phyloP scores from a whole-genome alignment of 2,888 invertebrate genomes.

The Idaea dimidiata region DNA sequence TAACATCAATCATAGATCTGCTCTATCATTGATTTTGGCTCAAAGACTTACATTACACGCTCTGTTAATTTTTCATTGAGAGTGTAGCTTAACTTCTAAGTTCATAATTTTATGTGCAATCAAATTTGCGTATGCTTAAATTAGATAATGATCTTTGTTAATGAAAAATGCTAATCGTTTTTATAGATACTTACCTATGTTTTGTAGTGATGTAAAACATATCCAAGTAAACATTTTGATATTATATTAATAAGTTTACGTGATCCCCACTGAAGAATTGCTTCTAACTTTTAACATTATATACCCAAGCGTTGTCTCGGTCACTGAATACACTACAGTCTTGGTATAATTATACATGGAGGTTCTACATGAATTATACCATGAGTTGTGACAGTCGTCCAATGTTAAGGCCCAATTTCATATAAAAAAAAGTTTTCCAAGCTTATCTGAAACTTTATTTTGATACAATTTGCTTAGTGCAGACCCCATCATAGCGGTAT shows the following conservation, averaged over 20 bases:
- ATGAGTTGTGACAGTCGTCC: no score
- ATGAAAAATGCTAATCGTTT: constrained; percentile 14
- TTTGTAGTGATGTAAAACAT: not conserved
- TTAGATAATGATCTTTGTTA: constrained; percentile 12
- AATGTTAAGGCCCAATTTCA: no score
- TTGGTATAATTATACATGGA: no score
- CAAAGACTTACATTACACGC: constrained; percentile 4
- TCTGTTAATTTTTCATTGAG: constrained; percentile 13
- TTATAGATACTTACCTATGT: constrained; percentile 9
- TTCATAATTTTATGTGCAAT: constrained; percentile 14
- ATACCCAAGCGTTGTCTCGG: no score
- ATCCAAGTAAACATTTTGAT: no score
- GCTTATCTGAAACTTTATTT: not conserved
- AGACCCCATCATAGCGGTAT: not conserved
- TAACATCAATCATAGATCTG: not conserved
- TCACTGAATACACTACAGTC: no score
- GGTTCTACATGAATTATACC: no score
- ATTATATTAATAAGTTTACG: no score
- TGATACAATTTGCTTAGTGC: not conserved
- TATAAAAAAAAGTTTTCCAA: not conserved
- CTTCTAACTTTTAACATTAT: no score
- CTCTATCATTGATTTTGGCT: not conserved
- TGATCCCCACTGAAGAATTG: no score
- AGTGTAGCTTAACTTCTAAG: constrained; percentile 16
- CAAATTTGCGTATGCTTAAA: constrained; percentile 10